Evolutionary conservation across 35 echinoderm and acorn worm species (phyloP).

Genomic region (Ophioderma brevispina): DNA sequence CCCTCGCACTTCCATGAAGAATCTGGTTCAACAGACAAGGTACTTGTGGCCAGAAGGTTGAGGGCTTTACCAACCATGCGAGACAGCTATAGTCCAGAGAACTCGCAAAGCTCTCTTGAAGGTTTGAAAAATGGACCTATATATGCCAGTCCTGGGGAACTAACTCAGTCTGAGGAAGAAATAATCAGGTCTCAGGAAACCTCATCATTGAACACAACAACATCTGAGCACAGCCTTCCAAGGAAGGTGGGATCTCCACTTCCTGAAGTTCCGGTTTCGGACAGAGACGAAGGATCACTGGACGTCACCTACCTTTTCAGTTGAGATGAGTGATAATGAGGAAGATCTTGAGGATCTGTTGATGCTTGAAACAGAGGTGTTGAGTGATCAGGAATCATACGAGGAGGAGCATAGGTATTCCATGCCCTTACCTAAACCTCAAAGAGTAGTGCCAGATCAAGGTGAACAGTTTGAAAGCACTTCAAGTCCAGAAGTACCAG

Average conservation of each 20-base stretch:
- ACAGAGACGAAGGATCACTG: background rate
- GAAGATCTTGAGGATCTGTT: slow-evolving; percentile 73
- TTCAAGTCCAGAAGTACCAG: background rate
- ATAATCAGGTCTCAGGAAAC: background rate
- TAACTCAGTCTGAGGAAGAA: background rate
- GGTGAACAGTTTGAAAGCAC: background rate
- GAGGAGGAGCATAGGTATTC: slow-evolving; percentile 39
- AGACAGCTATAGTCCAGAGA: background rate
- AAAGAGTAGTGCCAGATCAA: background rate
- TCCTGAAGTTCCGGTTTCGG: background rate
- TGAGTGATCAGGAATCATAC: slow-evolving; percentile 55
- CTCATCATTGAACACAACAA: background rate
- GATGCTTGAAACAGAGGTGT: slow-evolving; percentile 76
- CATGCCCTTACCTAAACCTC: slow-evolving; percentile 18
- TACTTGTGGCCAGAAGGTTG: background rate
- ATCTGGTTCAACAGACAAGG: background rate
- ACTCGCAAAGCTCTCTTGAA: background rate
- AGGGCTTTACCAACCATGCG: background rate
- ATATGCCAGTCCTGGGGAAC: background rate
- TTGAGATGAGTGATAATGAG: slow-evolving; percentile 54
- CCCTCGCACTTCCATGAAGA: background rate
- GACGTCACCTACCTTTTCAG: background rate
- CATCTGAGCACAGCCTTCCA: background rate
- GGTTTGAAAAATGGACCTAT: background rate
- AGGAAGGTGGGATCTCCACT: background rate